These are phyloP conservation scores for Trachelus tabidus DNA, from an alignment of 2,888 invertebrate species.

Conservation along the genomic window DNA sequence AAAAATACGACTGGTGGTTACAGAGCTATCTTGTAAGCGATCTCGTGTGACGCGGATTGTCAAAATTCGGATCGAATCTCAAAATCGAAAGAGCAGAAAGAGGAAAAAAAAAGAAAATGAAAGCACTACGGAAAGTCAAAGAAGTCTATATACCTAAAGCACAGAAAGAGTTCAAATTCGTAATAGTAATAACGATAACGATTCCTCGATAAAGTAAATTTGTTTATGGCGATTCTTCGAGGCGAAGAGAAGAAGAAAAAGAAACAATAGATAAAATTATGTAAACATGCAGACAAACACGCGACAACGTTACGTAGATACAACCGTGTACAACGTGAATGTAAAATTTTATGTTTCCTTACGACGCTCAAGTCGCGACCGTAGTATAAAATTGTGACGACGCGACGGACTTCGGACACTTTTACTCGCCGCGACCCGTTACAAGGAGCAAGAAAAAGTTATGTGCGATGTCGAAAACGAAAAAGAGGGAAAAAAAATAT, in stretches of 20 bases:
- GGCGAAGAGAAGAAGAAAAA: not conserved
- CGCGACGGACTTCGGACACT: not conserved
- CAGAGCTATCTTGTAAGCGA: constrained; percentile 53
- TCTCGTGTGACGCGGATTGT: not conserved
- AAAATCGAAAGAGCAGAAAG: constrained; percentile 8
- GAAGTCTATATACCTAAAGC: not conserved
- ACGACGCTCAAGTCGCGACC: not conserved
- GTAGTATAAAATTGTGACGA: not conserved
- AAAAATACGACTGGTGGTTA: constrained; percentile 65
- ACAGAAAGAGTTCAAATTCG: not conserved
- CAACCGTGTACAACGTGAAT: not conserved
- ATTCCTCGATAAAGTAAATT: not conserved
- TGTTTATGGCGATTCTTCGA: not conserved
- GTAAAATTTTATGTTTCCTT: not conserved
- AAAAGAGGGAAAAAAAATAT: not conserved
- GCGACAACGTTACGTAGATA: not conserved
- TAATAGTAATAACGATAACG: not conserved
- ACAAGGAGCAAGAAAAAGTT: constrained; percentile 34
- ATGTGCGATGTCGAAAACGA: not conserved
- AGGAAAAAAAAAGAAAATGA: constrained; percentile 16
- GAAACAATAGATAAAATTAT: not conserved
- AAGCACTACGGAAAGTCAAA: not conserved
- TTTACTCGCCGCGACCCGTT: not conserved
- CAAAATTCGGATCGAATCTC: constrained; percentile 5
- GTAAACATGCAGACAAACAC: not conserved